phyloP scores from a whole-genome alignment of 2,113 vertebrate genomes.

The Rhynchomys soricoides region DNA sequence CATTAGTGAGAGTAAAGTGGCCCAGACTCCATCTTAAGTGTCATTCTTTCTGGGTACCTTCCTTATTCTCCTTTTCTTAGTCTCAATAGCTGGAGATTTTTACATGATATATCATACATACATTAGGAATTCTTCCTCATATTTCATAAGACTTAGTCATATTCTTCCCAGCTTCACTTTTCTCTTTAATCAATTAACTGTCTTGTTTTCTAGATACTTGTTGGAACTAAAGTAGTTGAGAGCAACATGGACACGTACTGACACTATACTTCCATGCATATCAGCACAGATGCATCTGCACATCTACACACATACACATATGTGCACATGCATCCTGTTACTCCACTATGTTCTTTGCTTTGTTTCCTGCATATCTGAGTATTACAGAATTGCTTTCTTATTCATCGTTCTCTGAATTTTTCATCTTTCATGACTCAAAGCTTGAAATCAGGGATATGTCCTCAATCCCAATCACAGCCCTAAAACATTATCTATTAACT shows the following conservation, averaged over 20 bases:
- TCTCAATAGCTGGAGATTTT: neutral
- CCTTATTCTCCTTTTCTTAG: neutral
- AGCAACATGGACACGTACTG: no score
- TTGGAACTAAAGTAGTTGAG: neutral
- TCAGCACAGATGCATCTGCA: neutral
- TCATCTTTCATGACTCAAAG: neutral
- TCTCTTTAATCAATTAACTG: no score
- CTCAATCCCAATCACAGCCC: neutral
- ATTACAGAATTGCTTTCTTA: neutral
- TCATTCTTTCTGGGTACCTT: neutral
- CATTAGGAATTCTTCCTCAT: neutral
- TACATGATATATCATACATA: neutral
- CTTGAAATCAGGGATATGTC: neutral
- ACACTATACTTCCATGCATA: neutral
- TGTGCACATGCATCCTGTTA: accelerated
- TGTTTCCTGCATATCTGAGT: neutral
- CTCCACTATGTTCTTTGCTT: neutral
- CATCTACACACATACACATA: accelerated
- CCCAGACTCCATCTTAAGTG: neutral
- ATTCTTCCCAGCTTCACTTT: neutral
- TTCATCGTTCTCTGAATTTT: neutral
- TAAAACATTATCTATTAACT: neutral
- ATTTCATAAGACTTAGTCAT: neutral
- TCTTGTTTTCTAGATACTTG: neutral
- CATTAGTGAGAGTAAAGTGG: neutral